These are phyloP conservation scores for Cercopithecus neglectus DNA, from an alignment of 2,797 vertebrate species.

Conservation along the genomic window DNA sequence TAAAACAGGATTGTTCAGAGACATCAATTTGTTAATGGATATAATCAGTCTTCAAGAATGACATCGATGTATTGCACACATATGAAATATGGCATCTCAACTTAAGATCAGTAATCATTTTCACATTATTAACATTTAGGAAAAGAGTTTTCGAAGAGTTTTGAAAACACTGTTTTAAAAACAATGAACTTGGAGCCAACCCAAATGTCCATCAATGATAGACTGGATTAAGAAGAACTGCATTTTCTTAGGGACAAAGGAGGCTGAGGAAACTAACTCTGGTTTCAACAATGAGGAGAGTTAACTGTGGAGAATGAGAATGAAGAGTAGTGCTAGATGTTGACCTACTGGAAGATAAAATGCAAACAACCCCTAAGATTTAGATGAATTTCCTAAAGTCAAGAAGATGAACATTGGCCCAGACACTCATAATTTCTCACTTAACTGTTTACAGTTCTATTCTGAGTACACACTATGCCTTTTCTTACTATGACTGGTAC, in stretches of 20 bases:
- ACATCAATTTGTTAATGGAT: no score
- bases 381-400: not conserved
- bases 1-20: no score
- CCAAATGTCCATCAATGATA: no score
- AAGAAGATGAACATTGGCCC: not conserved
- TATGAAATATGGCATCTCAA: no score
- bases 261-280: not conserved
- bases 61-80: no score
- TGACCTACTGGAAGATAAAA: not conserved
- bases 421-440: not conserved
- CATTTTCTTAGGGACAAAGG: not conserved
- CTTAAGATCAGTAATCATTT: no score
- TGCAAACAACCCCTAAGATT: not conserved
- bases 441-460: not conserved
- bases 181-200: no score
- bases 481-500: not conserved
- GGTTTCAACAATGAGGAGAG: not conserved
- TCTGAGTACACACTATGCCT: not conserved
- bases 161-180: no score
- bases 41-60: no score
- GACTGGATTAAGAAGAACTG: not conserved
- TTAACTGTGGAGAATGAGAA: not conserved
- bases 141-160: no score
- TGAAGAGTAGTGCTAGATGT: not conserved
- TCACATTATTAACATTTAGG: no score